These are phyloP conservation scores for Zootoca vivipara DNA, from an alignment of 2,113 vertebrate genomes.

Conservation along the genomic window DNA sequence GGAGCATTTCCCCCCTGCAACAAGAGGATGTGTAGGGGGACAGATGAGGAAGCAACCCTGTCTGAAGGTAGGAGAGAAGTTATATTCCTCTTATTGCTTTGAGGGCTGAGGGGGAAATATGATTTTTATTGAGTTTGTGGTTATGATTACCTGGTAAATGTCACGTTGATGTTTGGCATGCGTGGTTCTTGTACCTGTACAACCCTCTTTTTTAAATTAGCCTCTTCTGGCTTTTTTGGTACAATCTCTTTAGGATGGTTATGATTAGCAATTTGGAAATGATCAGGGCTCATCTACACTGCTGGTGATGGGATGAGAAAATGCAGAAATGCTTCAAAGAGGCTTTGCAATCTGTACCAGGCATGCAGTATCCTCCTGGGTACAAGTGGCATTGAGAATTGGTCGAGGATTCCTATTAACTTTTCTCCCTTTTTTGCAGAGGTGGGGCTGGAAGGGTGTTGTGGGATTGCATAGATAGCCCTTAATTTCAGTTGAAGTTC, in stretches of 20 bases:
- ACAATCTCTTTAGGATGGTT: background rate
- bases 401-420: background rate
- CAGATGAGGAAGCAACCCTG: conserved; percentile 62
- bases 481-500: conserved; percentile 19
- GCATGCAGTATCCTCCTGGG: background rate
- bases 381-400: background rate
- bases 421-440: background rate
- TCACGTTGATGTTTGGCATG: background rate
- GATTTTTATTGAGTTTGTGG: background rate
- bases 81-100: conserved; percentile 44
- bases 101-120: conserved; percentile 6
- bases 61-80: conserved; percentile 76
- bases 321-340: background rate
- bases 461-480: background rate
- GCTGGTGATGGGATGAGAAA: conserved; percentile 36
- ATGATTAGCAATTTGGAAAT: background rate
- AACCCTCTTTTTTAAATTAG: background rate
- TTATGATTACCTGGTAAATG: conserved; percentile 4
- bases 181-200: background rate
- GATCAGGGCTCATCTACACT: background rate
- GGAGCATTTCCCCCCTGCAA: conserved; percentile 52
- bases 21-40: conserved; percentile 67
- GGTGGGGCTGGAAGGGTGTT: background rate
- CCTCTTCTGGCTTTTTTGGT: background rate
- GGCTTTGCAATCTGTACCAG: background rate